phyloP scores from a whole-genome alignment of 2,113 vertebrate species.

The Nycticebus coucang region DNA sequence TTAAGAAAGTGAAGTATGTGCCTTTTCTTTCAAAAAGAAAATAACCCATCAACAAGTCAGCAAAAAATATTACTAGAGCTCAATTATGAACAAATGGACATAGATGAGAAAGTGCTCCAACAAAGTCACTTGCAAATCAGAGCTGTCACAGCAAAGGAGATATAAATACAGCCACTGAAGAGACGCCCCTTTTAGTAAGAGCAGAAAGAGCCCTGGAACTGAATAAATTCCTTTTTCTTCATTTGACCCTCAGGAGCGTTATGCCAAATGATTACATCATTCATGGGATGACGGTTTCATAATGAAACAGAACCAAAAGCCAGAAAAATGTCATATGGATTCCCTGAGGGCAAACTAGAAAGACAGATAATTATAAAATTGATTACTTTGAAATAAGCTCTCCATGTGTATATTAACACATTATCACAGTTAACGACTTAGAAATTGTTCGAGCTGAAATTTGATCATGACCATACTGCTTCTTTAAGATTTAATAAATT shows the following conservation, averaged over 20 bases:
- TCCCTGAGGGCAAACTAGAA: neutral
- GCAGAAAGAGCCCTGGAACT: neutral
- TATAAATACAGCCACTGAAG: neutral
- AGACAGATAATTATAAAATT: neutral
- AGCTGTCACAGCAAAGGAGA: neutral
- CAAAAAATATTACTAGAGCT: neutral
- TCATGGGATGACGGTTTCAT: neutral
- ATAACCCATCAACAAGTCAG: neutral
- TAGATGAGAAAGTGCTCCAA: neutral
- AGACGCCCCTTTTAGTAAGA: neutral
- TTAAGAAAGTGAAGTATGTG: neutral
- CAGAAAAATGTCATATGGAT: neutral
- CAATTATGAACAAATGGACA: neutral
- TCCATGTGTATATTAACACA: neutral
- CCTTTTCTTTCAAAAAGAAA: neutral
- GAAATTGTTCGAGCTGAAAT: conserved; percentile 32
- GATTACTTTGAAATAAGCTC: neutral
- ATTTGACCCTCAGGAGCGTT: neutral
- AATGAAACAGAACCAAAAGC: neutral
- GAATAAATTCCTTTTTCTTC: neutral
- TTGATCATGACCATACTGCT: neutral
- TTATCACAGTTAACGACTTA: neutral
- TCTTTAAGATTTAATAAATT: neutral
- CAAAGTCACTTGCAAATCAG: neutral
- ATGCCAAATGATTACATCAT: neutral